Conservation (phyloP, 2,888 invertebrate species). For the Amblyjoppa fuscipennis region DNA sequence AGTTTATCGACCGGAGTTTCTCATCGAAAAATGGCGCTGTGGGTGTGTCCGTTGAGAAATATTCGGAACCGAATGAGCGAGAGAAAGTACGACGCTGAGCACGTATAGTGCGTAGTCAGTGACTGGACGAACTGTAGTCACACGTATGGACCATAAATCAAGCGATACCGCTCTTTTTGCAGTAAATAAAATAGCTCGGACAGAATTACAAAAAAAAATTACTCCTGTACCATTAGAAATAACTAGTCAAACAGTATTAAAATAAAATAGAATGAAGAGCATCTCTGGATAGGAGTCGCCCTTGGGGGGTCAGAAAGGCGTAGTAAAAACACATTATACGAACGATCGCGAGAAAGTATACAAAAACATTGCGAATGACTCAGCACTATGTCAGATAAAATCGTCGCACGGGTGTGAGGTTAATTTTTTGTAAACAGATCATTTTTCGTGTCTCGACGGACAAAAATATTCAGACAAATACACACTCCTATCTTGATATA, state of each 20-base stretch:
- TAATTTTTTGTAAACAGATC: not conserved
- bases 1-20: conserved; percentile 30
- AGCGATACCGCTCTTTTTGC: not conserved
- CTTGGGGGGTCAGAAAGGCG: not conserved
- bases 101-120: not conserved
- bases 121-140: not conserved
- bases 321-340: not conserved
- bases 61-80: not conserved
- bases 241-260: not conserved
- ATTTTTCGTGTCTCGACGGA: not conserved
- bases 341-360: not conserved
- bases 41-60: conserved; percentile 36
- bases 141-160: not conserved
- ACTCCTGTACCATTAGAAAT: too few species aligned
- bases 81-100: not conserved
- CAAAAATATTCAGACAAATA: not conserved
- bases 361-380: not conserved
- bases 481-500: conserved; percentile 2
- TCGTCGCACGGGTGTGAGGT: not conserved
- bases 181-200: not conserved
- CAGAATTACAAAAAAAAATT: not conserved
- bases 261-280: not conserved
- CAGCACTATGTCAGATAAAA: conserved; percentile 2
- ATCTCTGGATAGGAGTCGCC: not conserved
- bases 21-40: not conserved